A percentile compares a stretch with the other conserved stretches of the same genome.
Conservation (phyloP, 2,113 vertebrate genomes). For the Fulmarus glacialis region DNA sequence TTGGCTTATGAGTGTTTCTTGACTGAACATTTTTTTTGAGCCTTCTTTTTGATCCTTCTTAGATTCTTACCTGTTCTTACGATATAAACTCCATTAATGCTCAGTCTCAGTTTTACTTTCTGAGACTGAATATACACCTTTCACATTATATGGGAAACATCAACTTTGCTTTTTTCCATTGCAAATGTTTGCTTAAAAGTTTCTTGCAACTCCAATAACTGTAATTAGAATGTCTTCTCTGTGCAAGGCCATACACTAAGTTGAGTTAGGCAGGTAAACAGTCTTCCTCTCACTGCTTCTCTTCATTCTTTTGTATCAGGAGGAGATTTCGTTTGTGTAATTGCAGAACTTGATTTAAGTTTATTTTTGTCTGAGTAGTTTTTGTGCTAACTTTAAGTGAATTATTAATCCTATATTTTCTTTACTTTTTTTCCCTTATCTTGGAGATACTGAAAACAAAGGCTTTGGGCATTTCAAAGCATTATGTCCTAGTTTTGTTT, state of each 20-base stretch:
- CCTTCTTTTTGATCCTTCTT: background rate
- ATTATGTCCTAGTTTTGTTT: background rate
- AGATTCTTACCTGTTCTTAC: background rate
- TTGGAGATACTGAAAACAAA: background rate
- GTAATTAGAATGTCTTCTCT: background rate
- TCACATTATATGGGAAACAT: background rate
- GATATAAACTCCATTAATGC: background rate
- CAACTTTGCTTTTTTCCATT: fast-evolving
- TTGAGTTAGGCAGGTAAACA: background rate
- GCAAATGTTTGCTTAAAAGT: background rate
- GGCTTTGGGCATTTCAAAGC: background rate
- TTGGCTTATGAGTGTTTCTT: background rate
- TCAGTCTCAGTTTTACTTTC: background rate
- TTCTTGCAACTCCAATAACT: background rate
- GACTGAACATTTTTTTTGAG: background rate
- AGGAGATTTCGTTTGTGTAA: background rate
- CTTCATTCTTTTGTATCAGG: background rate
- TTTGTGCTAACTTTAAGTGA: background rate
- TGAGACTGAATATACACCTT: background rate
- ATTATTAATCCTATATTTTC: background rate
- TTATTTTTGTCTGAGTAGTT: background rate
- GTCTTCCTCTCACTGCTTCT: background rate
- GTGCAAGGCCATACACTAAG: background rate
- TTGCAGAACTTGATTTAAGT: background rate
- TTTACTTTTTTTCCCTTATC: background rate